Evolutionary conservation across 2,113 vertebrate genomes (phyloP), one percentile per base, ranked within the genome.

Genomic region (Platysternon megacephalum): DNA sequence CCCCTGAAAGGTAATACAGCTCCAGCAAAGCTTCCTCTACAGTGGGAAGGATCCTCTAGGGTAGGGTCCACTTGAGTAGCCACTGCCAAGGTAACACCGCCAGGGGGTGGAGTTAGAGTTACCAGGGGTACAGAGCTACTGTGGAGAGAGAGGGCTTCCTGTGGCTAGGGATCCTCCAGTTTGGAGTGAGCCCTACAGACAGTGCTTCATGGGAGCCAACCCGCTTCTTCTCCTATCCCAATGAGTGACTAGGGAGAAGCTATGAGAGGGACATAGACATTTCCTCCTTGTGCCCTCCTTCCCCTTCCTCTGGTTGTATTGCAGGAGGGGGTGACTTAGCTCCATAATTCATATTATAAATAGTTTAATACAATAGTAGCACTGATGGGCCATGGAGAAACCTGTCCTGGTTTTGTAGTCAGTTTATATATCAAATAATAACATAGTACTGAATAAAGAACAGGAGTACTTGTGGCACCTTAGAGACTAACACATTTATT

Each of bases 341-440:
- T 93, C 94, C 29, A 53, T 58, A 81, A 93, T 28, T 92, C 88
- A 88, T 0, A 0, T 89, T 92, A 88, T 85, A 94, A 96, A 89
- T 93, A 89, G 94, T 95, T 95, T 92, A 94, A 95, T 95, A 83
- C 4, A 17, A 22, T 81, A 87, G 81, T 84, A 86, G 53, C 88
- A 89, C 89, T 95, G 93, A 94, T 53, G 96, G 95, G 86, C 95
- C 92, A 86, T 74, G 89, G 88, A 93, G 81, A 95, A 96, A 91
- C 72, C 87, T 92, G 35, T 68, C 61, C 35, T 32, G 46, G 91
- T 93, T 0, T 0, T 92, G 93, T 94, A 94, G 91, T n/a, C 90
- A 82, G 74, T 79, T 72, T 92, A n/a, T 83, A 92, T 89, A 89
- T 81, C 72, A 85, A 94, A 93, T 95, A 94, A 93, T 95, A 87